Conservation (phyloP, 1,140 invertebrate genomes). For the Rhopalosiphum padi region DNA sequence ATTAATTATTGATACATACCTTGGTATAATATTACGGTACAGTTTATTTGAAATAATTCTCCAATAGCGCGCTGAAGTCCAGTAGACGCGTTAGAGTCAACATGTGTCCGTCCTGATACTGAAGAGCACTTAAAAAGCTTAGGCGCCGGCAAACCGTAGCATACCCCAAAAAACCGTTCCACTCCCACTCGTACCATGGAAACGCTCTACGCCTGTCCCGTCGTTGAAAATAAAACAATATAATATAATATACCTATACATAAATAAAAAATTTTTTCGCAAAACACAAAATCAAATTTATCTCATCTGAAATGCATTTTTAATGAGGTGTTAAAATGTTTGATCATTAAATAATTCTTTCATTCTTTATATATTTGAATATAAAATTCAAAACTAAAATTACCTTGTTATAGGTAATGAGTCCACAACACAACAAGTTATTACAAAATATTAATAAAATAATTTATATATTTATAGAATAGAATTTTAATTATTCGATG, state of each 20-base stretch:
- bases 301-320: background rate
- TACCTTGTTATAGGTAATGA: background rate
- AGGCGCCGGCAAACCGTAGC: constrained; percentile 42
- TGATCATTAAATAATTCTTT: background rate
- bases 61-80: background rate
- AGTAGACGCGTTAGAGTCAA: constrained; percentile 40
- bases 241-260: background rate
- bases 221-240: background rate
- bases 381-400: background rate
- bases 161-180: constrained; percentile 21
- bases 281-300: background rate
- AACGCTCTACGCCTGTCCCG: constrained; percentile 2
- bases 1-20: background rate
- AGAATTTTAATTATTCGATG: background rate
- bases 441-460: too few relatives aligned
- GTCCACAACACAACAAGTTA: background rate
- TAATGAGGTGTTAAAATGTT: too few relatives aligned
- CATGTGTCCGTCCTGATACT: constrained; percentile 45
- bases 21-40: background rate
- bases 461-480: too few relatives aligned
- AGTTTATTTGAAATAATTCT: background rate
- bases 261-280: background rate
- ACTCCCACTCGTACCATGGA: constrained; percentile 12
- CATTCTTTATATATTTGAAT: too few relatives aligned
- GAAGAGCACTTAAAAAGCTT: constrained; percentile 54